A percentile compares a stretch with the other conserved stretches of the same genome.
Conservation (phyloP, 2,888 invertebrate species). For the Crematogaster levior region DNA sequence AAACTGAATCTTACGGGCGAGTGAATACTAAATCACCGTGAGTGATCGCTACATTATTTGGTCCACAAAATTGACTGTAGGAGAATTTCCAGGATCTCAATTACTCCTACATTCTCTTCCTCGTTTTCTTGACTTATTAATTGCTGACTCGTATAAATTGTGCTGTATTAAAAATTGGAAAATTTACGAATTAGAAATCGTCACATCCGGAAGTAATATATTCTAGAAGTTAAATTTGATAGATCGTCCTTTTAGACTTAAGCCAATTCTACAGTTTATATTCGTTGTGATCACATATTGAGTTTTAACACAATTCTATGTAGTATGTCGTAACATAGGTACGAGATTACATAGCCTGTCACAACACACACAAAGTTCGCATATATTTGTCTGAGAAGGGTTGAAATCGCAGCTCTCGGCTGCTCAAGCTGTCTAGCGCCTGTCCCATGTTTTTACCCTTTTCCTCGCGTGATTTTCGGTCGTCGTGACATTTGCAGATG, state of each 20-base stretch:
- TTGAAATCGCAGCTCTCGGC: neutral
- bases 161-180: neutral
- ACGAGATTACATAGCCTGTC: slow-evolving; percentile 5
- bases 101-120: neutral
- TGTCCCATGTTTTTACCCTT: slow-evolving; percentile 5
- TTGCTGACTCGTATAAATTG: neutral
- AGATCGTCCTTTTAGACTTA: neutral
- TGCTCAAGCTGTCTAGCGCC: slow-evolving; percentile 11
- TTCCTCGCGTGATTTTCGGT: slow-evolving; percentile 27
- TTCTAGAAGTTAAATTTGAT: neutral
- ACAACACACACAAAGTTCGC: neutral
- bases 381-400: slow-evolving; percentile 4
- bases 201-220: neutral
- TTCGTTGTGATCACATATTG: neutral
- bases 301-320: neutral
- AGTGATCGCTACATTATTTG: neutral
- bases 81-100: neutral
- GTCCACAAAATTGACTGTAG: neutral
- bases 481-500: slow-evolving; percentile 3
- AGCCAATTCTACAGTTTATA: neutral
- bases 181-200: neutral
- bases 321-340: neutral
- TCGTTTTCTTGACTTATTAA: neutral
- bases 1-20: neutral
- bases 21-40: neutral